Base-by-base conservation (phyloP, 2,797 vertebrate genomes). In the Poecilia wingei region DNA sequence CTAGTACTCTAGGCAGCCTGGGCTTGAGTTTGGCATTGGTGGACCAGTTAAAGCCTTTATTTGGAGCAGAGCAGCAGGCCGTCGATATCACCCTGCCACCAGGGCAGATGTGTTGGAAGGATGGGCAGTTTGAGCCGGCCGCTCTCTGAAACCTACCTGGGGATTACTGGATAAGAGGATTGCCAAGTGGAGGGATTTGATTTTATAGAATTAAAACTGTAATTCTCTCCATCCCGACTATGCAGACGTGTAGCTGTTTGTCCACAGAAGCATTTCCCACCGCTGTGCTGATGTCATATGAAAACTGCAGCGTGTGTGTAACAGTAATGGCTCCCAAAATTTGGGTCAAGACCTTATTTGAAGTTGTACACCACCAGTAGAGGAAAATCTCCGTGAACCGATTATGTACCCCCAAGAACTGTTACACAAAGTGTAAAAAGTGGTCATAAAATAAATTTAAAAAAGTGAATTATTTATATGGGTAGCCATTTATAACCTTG, bases 181-280 rank as follows among this genome's bases (percentile, higher is more conserved):
- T 94, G 86, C 75, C 86, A 90, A 92, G 89, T 82, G 88, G 75
- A 87, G 87, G 83, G 94, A 94, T 94, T 95, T 92, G 84, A 92
- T 92, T 94, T 93, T 93, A 93, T 92, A 89, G 88, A 94, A 93
- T 93, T 92, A 90, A 92, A 95, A 93, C 87, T 91, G 88, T 90
- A 93, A 93, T 92, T 92, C 92, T 93, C 80, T 91, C 85, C 81
- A 51, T 89, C 79, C 74, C 49, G 12, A 10, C 75, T 55, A 20
- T 28, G 79, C 76, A 66, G 70, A 84, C 75, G 25, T 49, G 70
- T 82, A 78, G 73, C 82, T 79, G 70, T 88, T 85, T 79, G 73
- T 82, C 76, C 74, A 78, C 68, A 22, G 75, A 80, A 86, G 79
- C 84, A 79, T 77, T 25, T n/a, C 18, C 51, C 64, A 46, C 0